Conservation (phyloP, 2,888 invertebrate genomes). For the Plagiodera versicolora region DNA sequence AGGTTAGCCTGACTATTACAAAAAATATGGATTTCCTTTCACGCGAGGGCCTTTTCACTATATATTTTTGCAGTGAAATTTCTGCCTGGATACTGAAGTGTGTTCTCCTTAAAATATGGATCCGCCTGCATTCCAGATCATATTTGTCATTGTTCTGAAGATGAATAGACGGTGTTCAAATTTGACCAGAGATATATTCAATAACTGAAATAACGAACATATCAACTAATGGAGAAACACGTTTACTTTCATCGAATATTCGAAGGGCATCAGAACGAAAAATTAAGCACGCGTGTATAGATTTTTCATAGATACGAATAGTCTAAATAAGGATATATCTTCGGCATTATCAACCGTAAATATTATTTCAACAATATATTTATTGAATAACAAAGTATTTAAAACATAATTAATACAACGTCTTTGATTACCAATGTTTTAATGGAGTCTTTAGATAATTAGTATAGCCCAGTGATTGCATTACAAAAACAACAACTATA, state of each 20-base stretch:
- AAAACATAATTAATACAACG: background rate
- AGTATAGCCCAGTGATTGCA: background rate
- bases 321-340: background rate
- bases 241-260: background rate
- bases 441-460: background rate
- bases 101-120: too few species aligned
- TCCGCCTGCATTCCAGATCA: too few species aligned
- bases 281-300: background rate
- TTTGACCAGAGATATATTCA: too few species aligned
- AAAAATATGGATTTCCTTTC: too few species aligned
- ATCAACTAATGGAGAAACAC: background rate
- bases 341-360: background rate
- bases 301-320: background rate
- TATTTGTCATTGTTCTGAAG: too few species aligned
- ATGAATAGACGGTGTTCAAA: too few species aligned
- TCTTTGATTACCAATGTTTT: background rate
- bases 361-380: background rate
- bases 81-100: too few species aligned
- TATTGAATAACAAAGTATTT: background rate
- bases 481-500: too few species aligned
- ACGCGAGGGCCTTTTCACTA: too few species aligned
- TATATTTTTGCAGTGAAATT: too few species aligned
- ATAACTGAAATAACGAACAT: background rate
- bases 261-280: background rate
- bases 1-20: too few species aligned